Percentiles rank a stretch among this genome's conserved stretches.
Evolutionary conservation across 2,888 invertebrate genomes (phyloP).

Genomic region (Pterostichus madidus): DNA sequence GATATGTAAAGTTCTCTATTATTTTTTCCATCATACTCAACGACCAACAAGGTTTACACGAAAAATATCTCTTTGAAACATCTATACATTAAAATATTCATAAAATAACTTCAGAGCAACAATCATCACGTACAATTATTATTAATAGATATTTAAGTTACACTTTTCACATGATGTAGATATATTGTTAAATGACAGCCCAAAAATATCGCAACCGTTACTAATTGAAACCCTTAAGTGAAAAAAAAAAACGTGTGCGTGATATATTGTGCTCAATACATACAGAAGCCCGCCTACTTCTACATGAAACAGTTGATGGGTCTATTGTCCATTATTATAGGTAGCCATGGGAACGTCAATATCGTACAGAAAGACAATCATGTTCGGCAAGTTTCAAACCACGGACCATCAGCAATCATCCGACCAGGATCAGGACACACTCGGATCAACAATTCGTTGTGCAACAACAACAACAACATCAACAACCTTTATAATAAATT

Average conservation of each 20-base stretch:
- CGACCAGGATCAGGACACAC: conserved; percentile 8
- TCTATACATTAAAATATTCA: conserved; percentile 65
- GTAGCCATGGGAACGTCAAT: conserved; percentile 60
- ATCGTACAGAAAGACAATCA: conserved; percentile 19
- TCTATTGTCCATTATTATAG: conserved; percentile 60
- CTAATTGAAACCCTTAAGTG: conserved; percentile 31
- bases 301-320: conserved; percentile 64
- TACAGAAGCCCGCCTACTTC: conserved; percentile 60
- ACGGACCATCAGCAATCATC: neutral
- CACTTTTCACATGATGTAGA: conserved; percentile 64
- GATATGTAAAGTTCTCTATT: conserved; percentile 33
- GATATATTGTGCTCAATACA: conserved; percentile 64
- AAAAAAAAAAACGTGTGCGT: conserved; percentile 54
- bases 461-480: conserved; percentile 5
- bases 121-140: conserved; percentile 64
- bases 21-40: conserved; percentile 33
- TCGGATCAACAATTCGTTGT: conserved; percentile 50
- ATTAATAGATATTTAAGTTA: conserved; percentile 58
- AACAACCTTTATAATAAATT: conserved; percentile 42
- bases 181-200: conserved; percentile 63
- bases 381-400: conserved; percentile 32
- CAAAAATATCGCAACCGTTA: conserved; percentile 57
- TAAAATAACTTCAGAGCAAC: conserved; percentile 61
- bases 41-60: conserved; percentile 50
- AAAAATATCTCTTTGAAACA: conserved; percentile 59